These are phyloP conservation scores for Sisyra terminalis DNA, from an alignment of 2,888 invertebrate genomes.

Conservation along the genomic window DNA sequence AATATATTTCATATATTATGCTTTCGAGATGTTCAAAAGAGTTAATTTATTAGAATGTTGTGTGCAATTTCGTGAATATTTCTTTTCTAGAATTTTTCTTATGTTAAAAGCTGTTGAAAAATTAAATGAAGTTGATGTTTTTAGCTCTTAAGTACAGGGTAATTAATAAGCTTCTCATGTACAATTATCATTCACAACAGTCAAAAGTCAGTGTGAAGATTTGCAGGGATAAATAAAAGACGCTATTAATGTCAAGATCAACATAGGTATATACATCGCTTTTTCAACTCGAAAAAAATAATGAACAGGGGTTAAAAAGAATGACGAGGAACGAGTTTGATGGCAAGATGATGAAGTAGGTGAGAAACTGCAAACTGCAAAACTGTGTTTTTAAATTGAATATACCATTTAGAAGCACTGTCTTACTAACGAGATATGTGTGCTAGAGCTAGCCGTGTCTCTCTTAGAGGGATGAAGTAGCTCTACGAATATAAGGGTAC, in stretches of 20 bases:
- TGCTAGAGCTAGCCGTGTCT: conserved; percentile 12
- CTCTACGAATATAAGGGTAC: not conserved
- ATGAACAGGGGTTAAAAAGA: no score
- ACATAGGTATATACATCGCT: not conserved
- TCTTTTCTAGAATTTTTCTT: no score
- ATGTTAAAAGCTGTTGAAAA: no score
- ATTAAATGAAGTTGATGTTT: no score
- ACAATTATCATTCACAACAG: no score
- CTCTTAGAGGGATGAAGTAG: not conserved
- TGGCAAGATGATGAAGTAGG: conserved; percentile 18
- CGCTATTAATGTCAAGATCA: not conserved
- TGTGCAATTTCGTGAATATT: no score
- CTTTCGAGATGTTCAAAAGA: no score
- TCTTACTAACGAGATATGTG: conserved; percentile 17
- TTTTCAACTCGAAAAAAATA: not conserved
- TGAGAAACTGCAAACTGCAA: conserved; percentile 20
- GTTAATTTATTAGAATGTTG: no score
- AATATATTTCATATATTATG: no score
- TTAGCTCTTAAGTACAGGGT: no score
- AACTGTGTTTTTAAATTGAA: conserved; percentile 19
- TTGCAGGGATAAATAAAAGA: not conserved
- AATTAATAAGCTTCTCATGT: no score
- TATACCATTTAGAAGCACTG: conserved; percentile 19
- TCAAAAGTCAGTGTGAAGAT: no score
- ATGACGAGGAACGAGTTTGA: conserved; percentile 1